These are phyloP conservation scores for Hetaerina titia DNA, from an alignment of 2,888 invertebrate genomes.

Conservation along the genomic window DNA sequence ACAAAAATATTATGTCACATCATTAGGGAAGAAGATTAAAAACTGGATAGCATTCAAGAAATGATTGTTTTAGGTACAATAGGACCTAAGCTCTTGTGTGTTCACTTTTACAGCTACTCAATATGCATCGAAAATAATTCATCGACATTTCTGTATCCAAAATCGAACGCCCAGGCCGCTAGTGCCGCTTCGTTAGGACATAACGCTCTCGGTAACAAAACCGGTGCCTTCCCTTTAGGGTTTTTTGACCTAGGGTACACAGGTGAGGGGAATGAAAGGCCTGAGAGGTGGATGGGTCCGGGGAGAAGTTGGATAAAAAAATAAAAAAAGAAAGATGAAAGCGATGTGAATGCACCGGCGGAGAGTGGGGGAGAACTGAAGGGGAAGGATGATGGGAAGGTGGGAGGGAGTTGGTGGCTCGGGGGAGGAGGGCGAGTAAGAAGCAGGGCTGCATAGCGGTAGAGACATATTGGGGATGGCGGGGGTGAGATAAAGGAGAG, in stretches of 20 bases:
- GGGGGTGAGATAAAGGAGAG: not conserved
- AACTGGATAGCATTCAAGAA: too few relatives aligned
- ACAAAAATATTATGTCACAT: too few relatives aligned
- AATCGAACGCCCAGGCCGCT: not conserved
- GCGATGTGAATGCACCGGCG: not conserved
- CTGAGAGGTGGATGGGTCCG: not conserved
- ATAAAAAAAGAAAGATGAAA: not conserved
- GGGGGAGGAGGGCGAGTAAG: not conserved
- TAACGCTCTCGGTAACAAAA: not conserved
- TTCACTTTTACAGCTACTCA: not conserved
- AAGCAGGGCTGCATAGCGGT: too few relatives aligned
- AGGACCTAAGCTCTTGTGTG: too few relatives aligned
- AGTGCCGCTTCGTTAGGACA: not conserved
- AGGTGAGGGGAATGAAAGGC: conserved; percentile 6
- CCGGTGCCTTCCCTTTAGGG: not conserved
- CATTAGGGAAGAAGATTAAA: too few relatives aligned
- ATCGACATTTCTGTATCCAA: not conserved
- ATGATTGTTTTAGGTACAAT: too few relatives aligned
- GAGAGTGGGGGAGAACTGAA: not conserved
- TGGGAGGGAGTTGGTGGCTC: not conserved
- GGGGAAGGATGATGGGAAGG: not conserved
- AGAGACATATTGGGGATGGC: not conserved
- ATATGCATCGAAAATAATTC: not conserved
- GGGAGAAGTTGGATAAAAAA: not conserved
- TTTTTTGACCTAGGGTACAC: conserved; percentile 32